Conservation (phyloP, 2,797 vertebrate genomes). For the Pseudochirops corinnae region DNA sequence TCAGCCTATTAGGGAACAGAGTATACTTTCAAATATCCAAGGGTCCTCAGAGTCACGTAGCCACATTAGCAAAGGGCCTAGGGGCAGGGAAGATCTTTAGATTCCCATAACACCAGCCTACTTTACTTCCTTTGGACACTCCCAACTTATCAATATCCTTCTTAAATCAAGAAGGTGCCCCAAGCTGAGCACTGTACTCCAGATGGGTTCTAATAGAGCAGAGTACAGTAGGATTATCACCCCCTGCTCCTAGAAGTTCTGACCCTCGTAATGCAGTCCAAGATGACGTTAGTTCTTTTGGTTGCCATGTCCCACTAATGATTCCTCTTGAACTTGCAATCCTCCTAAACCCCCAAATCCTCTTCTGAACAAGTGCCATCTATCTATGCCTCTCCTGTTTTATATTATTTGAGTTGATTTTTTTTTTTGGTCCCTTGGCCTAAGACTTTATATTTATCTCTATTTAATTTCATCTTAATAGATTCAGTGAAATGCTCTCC, state of each 20-base stretch:
- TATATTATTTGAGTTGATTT: not conserved
- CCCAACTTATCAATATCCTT: not conserved
- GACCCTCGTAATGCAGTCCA: not conserved
- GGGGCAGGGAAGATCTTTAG: too few relatives aligned
- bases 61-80: too few relatives aligned
- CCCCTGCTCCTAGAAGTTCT: not conserved
- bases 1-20: too few relatives aligned
- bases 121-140: not conserved
- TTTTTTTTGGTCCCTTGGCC: not conserved
- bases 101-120: too few relatives aligned
- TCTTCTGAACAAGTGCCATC: not conserved
- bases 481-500: not conserved
- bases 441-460: not conserved
- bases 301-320: not conserved
- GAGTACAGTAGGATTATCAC: not conserved
- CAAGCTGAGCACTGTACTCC: not conserved
- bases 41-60: too few relatives aligned
- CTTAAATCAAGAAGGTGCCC: not conserved
- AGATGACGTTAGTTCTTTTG: not conserved
- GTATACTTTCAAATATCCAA: too few relatives aligned
- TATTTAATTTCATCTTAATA: not conserved
- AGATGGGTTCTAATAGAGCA: not conserved
- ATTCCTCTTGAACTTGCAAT: not conserved
- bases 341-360: not conserved
- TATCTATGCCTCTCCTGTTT: not conserved